Base-by-base conservation (phyloP, 1,140 invertebrate species). In the Aphaenogaster ashmeadi region DNA sequence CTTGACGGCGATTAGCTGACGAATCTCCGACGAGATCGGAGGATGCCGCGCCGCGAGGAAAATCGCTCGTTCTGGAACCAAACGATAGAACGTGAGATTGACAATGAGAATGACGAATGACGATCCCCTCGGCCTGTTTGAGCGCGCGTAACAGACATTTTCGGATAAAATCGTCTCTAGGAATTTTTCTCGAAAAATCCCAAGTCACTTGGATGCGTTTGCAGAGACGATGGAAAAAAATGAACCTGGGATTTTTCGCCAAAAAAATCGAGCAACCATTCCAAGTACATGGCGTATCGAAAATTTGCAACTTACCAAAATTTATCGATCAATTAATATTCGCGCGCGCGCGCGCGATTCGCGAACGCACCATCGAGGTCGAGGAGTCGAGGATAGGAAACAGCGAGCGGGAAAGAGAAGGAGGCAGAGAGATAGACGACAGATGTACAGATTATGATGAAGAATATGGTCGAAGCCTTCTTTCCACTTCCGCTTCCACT, bases 261-360 rank as follows among this genome's bases (percentile, higher is more conserved):
- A 36, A 33, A 33, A 47, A 47, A 18, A 9, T 33, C 6, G 36
- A 36, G 4, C 21, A 27, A 60, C 9, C 36, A 66, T 50, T 36
- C 13, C n/a, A n/a, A n/a, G n/a, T 7, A 21, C 36, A 18, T 15
- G 5, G 0, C 36, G 47, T 38, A 27, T 47, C 15, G 41, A 9
- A 79, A 67, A 67, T 9, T 21, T 6, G 36, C 18, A 80, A 80
- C 47, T 69, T n/a, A 38, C 33, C 47, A 4, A 54, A 33, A 62
- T 33, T 52, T 78, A 62, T 13, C 3, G 7, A n/a, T 62, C 7
- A n/a, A 38, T 56, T 21, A 5, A 58, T 60, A 60, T 15, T 77
- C 21, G 54, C 13, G 54, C 11, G 3, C 13, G 54, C 11, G 3
- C 21, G n/a, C 33, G 47, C 33, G 4, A 66, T 38, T 58, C 54